A percentile compares a stretch with the other conserved stretches of the same genome.
Conservation (phyloP, 2,113 vertebrate genomes). For the Coracopsis vasa region DNA sequence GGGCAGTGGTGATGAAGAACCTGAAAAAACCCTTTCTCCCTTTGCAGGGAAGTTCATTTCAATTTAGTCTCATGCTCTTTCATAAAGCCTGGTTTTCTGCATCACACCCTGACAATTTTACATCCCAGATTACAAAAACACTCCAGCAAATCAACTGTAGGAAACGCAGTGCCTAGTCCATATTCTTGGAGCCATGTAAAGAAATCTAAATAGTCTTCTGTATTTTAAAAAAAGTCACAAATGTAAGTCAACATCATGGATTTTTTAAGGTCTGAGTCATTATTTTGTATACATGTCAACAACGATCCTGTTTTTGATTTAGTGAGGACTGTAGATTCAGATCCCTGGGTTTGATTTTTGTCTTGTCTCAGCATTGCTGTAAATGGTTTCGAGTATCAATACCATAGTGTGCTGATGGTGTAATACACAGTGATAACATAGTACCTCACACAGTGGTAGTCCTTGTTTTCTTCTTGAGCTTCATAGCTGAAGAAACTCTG, state of each 20-base stretch:
- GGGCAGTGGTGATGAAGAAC: not conserved
- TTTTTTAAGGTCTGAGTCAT: not conserved
- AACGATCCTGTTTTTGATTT: not conserved
- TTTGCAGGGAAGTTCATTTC: not conserved
- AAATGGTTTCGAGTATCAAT: not conserved
- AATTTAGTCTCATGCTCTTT: not conserved
- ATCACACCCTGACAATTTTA: not conserved
- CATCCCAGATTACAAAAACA: not conserved
- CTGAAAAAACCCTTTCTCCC: not conserved
- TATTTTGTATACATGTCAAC: not conserved
- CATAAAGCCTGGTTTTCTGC: not conserved
- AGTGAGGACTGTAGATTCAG: not conserved
- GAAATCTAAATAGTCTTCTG: not conserved
- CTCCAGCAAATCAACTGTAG: not conserved
- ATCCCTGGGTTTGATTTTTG: not conserved
- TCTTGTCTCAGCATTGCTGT: not conserved
- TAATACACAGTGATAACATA: not conserved
- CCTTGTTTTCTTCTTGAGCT: not conserved
- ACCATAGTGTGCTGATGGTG: not conserved
- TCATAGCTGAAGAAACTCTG: not conserved
- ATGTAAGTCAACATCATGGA: not conserved
- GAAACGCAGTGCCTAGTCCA: not conserved
- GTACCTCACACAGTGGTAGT: not conserved
- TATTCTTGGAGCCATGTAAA: not conserved
- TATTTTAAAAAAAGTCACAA: not conserved